Evolutionary conservation across 2,113 vertebrate genomes (phyloP), one percentile per base, ranked within the genome.

Genomic region (Taurulus bubalis): DNA sequence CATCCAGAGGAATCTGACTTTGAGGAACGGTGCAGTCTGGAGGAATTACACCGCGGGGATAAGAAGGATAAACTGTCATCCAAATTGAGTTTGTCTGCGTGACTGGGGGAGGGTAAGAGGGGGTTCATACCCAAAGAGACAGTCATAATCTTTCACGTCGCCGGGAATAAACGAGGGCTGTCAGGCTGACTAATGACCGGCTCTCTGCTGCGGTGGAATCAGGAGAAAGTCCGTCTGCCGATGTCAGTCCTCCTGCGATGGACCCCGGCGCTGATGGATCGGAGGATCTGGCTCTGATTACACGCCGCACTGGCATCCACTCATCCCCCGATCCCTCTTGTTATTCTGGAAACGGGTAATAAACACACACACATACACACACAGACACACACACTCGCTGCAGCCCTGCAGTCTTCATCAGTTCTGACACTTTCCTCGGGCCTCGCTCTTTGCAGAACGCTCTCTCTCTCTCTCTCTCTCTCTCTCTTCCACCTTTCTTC

Each of bases 211-310:
- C 45, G 84, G 88, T 91, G 78, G 86, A 88, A 91, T 90, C 90
- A 87, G 85, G 77, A 90, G 76, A 89, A 79, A 82, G 79, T 84
- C 53, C 49, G 53, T 66, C 85, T 62, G 58, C 79, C n/a, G 24
- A 59, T 81, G 87, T 90, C 88, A 89, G 73, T 87, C 83, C 75
- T 75, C 72, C 58, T 77, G 7, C 76, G 82, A 91, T 85, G 75
- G 51, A 71, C 38, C 65, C 60, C n/a, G 74, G 66, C 58, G 60
- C 77, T 90, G 88, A 93, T 91, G 88, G 89, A 88, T 89, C 63
- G 72, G 68, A 18, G 82, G 69, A 45, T 90, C 91, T 94, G 93
- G 88, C 69, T 92, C 85, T 89, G 84, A 90, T 93, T 92, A 93
- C 69, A 71, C 36, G 66, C 71, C 73, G 69, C 80, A 58, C 90